phyloP scores from a whole-genome alignment of 2,888 invertebrate species.

The Hedychridium roseum region DNA sequence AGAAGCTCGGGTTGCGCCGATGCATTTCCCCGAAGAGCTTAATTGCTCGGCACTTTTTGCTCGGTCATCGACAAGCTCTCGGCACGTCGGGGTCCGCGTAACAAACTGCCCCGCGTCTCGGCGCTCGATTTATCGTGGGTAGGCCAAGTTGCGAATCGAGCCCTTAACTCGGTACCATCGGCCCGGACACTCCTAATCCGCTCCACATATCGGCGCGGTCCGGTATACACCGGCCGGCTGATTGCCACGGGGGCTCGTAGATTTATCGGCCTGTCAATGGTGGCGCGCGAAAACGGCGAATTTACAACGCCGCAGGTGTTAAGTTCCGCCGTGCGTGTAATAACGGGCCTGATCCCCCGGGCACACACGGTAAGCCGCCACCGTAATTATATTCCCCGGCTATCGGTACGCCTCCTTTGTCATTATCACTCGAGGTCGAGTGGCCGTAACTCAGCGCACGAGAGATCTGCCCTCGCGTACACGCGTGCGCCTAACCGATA shows the following conservation, averaged over 20 bases:
- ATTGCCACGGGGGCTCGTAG: conserved; percentile 50
- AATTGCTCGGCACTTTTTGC: no score
- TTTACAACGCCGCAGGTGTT: conserved; percentile 58
- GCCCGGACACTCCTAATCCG: conserved; percentile 37
- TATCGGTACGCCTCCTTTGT: conserved; percentile 41
- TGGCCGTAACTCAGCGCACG: conserved; percentile 34
- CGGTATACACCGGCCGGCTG: conserved; percentile 40
- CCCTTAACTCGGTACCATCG: conserved; percentile 36
- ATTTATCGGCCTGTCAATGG: conserved; percentile 59
- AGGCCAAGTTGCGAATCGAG: conserved; percentile 22
- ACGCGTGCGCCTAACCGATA: conserved; percentile 17
- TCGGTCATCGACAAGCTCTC: no score
- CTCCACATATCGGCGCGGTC: conserved; percentile 39
- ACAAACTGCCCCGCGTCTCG: no score
- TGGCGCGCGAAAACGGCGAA: conserved; percentile 52
- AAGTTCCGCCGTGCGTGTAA: conserved; percentile 50
- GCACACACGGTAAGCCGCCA: conserved; percentile 49
- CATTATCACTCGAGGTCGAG: conserved; percentile 43
- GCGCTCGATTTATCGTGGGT: conserved; percentile 1
- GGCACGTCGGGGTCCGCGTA: no score
- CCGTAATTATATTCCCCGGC: conserved; percentile 49
- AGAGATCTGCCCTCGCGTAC: conserved; percentile 14
- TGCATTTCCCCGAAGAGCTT: no score
- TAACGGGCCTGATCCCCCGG: conserved; percentile 43
- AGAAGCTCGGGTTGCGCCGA: no score